A percentile compares a stretch with the other conserved stretches of the same genome.
phyloP scores from a whole-genome alignment of 2,888 invertebrate genomes.

The Leptinotarsa rubiginosa region DNA sequence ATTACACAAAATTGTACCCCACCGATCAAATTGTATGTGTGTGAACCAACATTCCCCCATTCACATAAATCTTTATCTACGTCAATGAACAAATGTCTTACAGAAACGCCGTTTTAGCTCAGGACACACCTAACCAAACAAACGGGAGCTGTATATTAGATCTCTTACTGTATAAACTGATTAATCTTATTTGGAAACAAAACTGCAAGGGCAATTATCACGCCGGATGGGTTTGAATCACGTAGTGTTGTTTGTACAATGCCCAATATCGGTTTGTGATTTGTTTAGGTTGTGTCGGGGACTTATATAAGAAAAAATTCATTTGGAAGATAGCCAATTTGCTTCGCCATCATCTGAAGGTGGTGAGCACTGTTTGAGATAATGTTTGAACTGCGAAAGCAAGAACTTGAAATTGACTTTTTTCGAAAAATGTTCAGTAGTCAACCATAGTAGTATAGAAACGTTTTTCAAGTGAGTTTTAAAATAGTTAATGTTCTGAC shows the following conservation, averaged over 20 bases:
- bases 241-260: constrained; percentile 45
- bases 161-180: constrained; percentile 58
- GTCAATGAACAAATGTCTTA: constrained; percentile 3
- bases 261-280: constrained; percentile 46
- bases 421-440: too few species aligned
- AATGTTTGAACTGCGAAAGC: not conserved
- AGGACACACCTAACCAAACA: constrained; percentile 48
- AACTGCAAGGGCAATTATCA: constrained; percentile 55
- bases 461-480: too few species aligned
- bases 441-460: too few species aligned
- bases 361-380: not conserved
- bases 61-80: constrained; percentile 1
- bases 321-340: not conserved
- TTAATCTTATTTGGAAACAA: constrained; percentile 61
- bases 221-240: constrained; percentile 47
- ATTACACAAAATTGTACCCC: too few species aligned
- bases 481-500: too few species aligned
- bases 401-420: too few species aligned
- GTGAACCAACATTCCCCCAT: not conserved
- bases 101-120: constrained; percentile 1
- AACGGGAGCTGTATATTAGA: constrained; percentile 55
- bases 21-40: too few species aligned
- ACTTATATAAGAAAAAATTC: constrained; percentile 4
- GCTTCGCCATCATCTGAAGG: not conserved
- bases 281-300: constrained; percentile 41